These are phyloP conservation scores for Byasa hedistus DNA, from an alignment of 2,888 invertebrate species.

Conservation along the genomic window DNA sequence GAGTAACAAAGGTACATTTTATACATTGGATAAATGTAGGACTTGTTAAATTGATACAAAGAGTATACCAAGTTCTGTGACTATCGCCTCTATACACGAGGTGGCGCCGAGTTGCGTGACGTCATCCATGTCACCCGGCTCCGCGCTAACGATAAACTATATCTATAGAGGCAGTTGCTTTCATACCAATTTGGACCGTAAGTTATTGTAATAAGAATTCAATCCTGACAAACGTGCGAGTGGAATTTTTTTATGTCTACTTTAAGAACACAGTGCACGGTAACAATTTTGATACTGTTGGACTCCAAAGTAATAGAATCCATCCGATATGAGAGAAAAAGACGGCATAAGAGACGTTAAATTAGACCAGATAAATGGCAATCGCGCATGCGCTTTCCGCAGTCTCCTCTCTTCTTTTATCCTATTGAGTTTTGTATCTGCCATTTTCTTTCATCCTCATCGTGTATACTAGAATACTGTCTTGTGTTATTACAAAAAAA, in stretches of 20 bases:
- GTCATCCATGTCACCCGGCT: slow-evolving; percentile 45
- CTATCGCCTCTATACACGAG: slow-evolving; percentile 41
- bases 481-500: background rate
- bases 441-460: background rate
- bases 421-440: background rate
- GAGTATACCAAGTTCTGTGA: slow-evolving; percentile 38
- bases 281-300: slow-evolving; percentile 22
- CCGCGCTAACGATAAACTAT: slow-evolving; percentile 39
- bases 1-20: background rate
- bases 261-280: slow-evolving; percentile 14
- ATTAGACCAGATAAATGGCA: slow-evolving; percentile 23
- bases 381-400: slow-evolving; percentile 20
- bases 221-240: slow-evolving; percentile 1
- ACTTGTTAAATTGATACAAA: slow-evolving; percentile 38
- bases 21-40: background rate
- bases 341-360: slow-evolving; percentile 17
- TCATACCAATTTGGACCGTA: slow-evolving; percentile 17
- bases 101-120: slow-evolving; percentile 43
- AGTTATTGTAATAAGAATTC: background rate
- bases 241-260: slow-evolving; percentile 28
- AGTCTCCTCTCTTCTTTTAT: slow-evolving; percentile 11
- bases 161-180: slow-evolving; percentile 17
- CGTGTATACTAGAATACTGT: background rate
- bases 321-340: slow-evolving; percentile 22
- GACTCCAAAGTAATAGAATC: slow-evolving; percentile 21